phyloP scores from a whole-genome alignment of 1,140 invertebrate genomes.

The Drosophila kanapiae region DNA sequence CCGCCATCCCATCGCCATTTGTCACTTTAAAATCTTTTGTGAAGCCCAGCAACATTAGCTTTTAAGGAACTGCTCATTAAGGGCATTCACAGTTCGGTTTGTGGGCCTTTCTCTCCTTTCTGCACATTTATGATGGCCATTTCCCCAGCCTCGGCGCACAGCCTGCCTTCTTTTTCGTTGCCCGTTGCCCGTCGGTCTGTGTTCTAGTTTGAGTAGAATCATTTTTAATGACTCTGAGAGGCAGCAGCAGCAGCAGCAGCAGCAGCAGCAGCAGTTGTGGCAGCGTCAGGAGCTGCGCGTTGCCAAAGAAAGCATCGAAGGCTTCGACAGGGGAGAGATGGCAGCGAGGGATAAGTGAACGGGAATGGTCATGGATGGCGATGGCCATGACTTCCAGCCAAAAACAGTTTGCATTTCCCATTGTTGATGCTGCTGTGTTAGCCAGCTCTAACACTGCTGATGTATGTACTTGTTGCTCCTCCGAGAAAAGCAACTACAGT shows the following conservation, averaged over 20 bases:
- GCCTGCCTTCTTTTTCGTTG: conserved; percentile 31
- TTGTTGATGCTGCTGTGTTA: conserved; percentile 42
- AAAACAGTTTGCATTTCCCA: conserved; percentile 67
- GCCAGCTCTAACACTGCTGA: conserved; percentile 6
- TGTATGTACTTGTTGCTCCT: conserved; percentile 35
- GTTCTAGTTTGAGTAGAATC: conserved; percentile 79
- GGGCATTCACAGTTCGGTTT: conserved; percentile 41
- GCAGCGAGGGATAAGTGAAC: conserved; percentile 44
- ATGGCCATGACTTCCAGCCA: conserved; percentile 70
- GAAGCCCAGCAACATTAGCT: not conserved
- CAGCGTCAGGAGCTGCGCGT: conserved; percentile 44
- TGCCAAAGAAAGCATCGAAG: conserved; percentile 17
- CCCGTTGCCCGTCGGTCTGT: conserved; percentile 52
- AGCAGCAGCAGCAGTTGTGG: conserved; percentile 37
- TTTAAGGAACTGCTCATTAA: conserved; percentile 19
- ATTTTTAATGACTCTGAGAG: conserved; percentile 74
- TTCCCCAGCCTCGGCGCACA: conserved; percentile 4
- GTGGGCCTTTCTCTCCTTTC: conserved; percentile 42
- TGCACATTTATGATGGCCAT: conserved; percentile 52
- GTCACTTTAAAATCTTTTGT: not conserved
- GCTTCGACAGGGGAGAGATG: conserved; percentile 18
- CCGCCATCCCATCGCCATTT: not conserved
- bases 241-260: conserved; percentile 43
- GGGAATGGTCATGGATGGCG: conserved; percentile 44
- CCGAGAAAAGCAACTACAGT: conserved; percentile 28